Percentiles rank a stretch among this genome's conserved stretches.
Conservation (phyloP, 2,113 vertebrate genomes). For the Brachypteracias leptosomus region DNA sequence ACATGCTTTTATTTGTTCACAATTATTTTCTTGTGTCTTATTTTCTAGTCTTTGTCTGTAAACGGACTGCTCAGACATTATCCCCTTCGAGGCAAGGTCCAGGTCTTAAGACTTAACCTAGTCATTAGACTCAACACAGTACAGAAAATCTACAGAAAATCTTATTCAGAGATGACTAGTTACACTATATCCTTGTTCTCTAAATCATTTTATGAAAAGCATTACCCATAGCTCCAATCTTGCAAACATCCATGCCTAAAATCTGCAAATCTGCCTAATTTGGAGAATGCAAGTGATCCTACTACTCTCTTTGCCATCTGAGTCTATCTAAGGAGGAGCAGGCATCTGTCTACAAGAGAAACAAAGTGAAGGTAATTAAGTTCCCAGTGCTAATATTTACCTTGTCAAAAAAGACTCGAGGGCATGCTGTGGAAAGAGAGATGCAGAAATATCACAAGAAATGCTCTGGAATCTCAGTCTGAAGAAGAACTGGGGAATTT, state of each 20-base stretch:
- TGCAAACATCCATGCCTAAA: background rate
- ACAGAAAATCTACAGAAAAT: background rate
- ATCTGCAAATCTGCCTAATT: background rate
- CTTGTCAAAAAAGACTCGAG: background rate
- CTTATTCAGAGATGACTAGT: background rate
- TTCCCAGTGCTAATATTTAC: background rate
- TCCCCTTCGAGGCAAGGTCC: background rate
- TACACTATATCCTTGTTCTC: background rate
- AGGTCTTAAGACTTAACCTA: background rate
- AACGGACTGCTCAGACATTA: background rate
- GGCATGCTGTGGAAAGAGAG: background rate
- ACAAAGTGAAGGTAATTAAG: constrained; percentile 19
- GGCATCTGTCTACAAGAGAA: background rate
- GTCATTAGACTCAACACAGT: background rate
- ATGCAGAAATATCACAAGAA: background rate
- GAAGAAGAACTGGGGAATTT: background rate
- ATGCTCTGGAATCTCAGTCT: background rate
- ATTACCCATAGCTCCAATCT: background rate
- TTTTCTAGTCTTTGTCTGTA: background rate
- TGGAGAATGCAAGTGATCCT: background rate
- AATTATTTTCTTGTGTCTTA: background rate
- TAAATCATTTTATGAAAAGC: background rate
- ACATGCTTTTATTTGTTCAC: background rate
- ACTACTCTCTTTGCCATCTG: background rate
- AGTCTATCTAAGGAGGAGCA: background rate